Base-by-base conservation (phyloP, 1,140 invertebrate species). In the Carcinoscorpius rotundicauda region DNA sequence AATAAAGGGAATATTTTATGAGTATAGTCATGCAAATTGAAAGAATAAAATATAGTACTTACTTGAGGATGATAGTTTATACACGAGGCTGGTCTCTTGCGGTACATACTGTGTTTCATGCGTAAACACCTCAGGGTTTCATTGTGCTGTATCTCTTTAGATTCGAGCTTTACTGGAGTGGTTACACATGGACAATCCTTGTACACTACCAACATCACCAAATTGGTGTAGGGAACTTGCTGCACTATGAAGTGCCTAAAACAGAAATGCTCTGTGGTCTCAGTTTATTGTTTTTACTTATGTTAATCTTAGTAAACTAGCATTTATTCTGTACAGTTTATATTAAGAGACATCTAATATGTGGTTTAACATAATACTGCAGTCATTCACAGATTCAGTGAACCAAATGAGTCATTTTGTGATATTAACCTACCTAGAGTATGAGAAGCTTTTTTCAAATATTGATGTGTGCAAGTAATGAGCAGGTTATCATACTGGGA, bases 201-300 rank as follows among this genome's bases (percentile, higher is more conserved):
- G 75, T 93, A 89, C 60, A 93, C 89, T 56, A 93, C 91, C 49
- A 94, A 78, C 63, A 94, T 78, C 62, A 95, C 90, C 59, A 95
- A 77, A 80, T 95, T 95, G 71, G 91, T 93, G 73, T 91, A 87
- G 55, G 86, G 89, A 70, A 94, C 91, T 78, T 91, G 91, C 73
- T 94, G 91, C 8, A 93, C 90, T 76, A 91, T 93, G 78, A 94
- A 95, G 9, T 89, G 89, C 69, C 89, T 91, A 76, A 71, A 81
- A 58, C 59, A 69, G 63, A 60, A 49, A 66, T 63, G n/a, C 49
- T 9, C 6, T 61, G 9, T 49, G 9, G 6, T 49, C 49, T 51
- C 48, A 10, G 6, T 61, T 9, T 48, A 61, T 50, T 29, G 6
- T 50, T 61, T 49, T 61, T 61, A 29, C 29, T 29, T 29, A 29